These are phyloP conservation scores for Calephelis virginiensis DNA, from an alignment of 1,140 invertebrate species.

Conservation along the genomic window DNA sequence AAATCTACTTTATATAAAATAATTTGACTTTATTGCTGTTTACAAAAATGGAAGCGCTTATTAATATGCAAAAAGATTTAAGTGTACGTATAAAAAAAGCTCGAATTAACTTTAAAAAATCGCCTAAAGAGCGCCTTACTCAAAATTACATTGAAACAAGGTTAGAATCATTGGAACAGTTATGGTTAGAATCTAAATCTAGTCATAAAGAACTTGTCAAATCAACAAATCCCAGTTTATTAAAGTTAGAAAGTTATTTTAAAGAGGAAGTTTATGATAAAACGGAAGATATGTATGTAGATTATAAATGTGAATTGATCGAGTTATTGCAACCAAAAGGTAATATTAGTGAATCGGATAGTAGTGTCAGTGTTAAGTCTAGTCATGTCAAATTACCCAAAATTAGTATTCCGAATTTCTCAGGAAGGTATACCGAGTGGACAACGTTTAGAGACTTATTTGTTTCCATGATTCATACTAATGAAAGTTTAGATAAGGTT, in stretches of 20 bases:
- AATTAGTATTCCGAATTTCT: constrained; percentile 21
- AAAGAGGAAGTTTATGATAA: not conserved
- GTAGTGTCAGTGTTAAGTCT: not conserved
- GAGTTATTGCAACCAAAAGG: not conserved
- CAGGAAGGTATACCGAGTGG: constrained; percentile 31
- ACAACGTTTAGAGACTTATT: constrained; percentile 35
- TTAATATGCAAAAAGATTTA: not conserved
- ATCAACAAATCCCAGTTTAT: not conserved
- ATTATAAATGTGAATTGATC: not conserved
- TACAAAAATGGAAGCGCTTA: not conserved
- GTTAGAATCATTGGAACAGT: not conserved
- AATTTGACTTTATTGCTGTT: not conserved
- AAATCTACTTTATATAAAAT: not conserved
- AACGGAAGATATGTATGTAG: not conserved
- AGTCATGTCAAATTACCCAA: constrained; percentile 4
- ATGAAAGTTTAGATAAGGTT: constrained; percentile 2
- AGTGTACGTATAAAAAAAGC: not conserved
- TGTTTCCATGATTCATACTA: constrained; percentile 29
- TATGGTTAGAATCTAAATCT: not conserved
- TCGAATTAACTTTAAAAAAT: not conserved
- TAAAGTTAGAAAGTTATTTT: constrained; percentile 2
- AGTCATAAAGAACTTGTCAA: not conserved
- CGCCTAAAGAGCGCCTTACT: not conserved
- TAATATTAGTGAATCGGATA: not conserved
- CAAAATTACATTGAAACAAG: not conserved